Evolutionary conservation across 35 echinoderm and acorn worm genomes (phyloP).

Genomic region (Amphiura filiformis): DNA sequence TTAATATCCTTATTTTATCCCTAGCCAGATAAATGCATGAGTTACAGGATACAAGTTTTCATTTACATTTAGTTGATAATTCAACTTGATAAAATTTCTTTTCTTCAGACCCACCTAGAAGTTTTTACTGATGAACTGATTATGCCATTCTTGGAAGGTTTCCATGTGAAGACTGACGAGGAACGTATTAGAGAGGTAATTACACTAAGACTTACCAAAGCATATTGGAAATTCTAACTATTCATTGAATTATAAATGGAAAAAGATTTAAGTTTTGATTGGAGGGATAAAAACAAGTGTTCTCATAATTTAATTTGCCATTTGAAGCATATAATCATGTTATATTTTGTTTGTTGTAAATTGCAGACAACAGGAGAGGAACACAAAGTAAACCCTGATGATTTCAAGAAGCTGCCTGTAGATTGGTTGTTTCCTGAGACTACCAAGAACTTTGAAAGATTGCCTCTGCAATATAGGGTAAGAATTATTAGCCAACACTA

Average conservation of each 20-base stretch:
- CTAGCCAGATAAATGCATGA: too few species aligned
- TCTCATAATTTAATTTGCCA: too few species aligned
- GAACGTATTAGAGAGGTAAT: constrained; percentile 85
- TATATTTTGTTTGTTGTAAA: too few species aligned
- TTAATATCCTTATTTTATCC: too few species aligned
- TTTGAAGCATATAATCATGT: too few species aligned
- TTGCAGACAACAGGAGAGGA: constrained; percentile 75
- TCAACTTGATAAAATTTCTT: too few species aligned
- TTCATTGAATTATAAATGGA: too few species aligned
- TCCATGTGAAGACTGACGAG: constrained; percentile 82
- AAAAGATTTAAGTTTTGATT: too few species aligned
- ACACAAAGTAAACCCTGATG: constrained; percentile 74
- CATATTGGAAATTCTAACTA: neutral
- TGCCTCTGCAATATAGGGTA: constrained; percentile 95
- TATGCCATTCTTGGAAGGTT: constrained; percentile 58
- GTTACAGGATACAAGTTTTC: too few species aligned
- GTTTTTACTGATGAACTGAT: constrained; percentile 80
- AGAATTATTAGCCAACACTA: too few species aligned
- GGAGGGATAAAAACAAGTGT: too few species aligned
- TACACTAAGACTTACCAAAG: neutral
- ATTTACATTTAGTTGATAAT: too few species aligned
- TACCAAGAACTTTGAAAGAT: constrained; percentile 98
- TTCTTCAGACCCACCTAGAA: constrained; percentile 76
- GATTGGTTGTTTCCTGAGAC: constrained; percentile 99
- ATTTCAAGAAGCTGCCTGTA: constrained; percentile 62